phyloP scores from a whole-genome alignment of 2,888 invertebrate genomes.

The Pristionchus exspectatus region DNA sequence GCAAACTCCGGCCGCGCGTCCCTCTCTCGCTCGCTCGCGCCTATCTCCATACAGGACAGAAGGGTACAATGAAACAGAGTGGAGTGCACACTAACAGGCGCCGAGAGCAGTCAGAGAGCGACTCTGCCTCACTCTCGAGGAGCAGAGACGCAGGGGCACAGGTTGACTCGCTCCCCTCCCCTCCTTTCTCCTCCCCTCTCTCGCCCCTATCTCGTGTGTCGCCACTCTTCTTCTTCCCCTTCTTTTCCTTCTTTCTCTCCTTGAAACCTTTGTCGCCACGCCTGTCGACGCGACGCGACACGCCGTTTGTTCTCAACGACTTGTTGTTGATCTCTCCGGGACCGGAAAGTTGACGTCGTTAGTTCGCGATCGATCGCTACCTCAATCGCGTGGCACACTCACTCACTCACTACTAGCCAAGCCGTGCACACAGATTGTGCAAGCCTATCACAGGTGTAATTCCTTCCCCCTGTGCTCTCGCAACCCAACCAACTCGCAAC shows the following conservation, averaged over 20 bases:
- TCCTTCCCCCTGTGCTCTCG: not conserved
- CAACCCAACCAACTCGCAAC: too few relatives aligned
- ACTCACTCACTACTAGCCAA: not conserved
- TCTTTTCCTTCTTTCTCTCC: not conserved
- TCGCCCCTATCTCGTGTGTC: not conserved
- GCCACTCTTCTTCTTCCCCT: not conserved
- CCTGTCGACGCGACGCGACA: not conserved
- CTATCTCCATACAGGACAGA: not conserved
- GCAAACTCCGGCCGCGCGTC: not conserved
- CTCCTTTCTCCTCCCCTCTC: not conserved
- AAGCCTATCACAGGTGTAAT: constrained; percentile 38
- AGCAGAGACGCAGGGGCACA: constrained; percentile 28
- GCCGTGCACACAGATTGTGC: not conserved
- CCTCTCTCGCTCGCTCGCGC: constrained; percentile 39
- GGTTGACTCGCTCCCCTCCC: constrained; percentile 21
- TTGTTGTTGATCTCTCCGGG: too few relatives aligned
- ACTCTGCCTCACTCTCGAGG: constrained; percentile 13
- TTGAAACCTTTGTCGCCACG: not conserved
- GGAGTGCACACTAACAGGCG: constrained; percentile 21
- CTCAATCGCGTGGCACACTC: too few relatives aligned
- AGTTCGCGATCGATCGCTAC: not conserved
- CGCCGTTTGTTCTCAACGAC: not conserved
- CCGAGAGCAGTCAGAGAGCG: not conserved
- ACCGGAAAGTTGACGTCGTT: too few relatives aligned
- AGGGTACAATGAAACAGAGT: constrained; percentile 5